Conservation (phyloP, 2,888 invertebrate genomes). For the Agrochola circellaris region DNA sequence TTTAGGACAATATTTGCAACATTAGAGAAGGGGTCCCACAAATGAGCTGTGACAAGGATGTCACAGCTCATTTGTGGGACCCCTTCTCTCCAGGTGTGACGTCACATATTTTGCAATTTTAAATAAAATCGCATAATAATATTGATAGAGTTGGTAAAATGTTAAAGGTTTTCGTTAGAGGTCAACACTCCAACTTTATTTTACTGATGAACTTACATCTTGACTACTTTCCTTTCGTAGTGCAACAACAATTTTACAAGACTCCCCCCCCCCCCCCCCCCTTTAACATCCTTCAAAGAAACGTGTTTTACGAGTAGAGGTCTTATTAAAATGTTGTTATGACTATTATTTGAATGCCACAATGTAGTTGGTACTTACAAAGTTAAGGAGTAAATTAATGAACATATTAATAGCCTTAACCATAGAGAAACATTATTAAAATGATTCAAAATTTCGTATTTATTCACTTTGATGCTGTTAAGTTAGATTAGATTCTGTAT, state of each 20-base stretch:
- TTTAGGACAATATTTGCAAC: too few species aligned
- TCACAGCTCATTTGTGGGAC: constrained; percentile 12
- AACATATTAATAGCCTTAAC: constrained; percentile 13
- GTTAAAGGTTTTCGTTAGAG: too few species aligned
- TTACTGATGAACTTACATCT: constrained; percentile 42
- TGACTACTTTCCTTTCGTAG: constrained; percentile 14
- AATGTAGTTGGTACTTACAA: constrained; percentile 37
- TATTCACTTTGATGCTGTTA: constrained; percentile 13
- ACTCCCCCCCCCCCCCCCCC: background rate
- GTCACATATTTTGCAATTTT: too few species aligned
- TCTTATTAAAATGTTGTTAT: constrained; percentile 53
- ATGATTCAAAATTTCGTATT: constrained; percentile 10
- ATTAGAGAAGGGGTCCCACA: too few species aligned
- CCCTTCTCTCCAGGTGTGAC: too few species aligned
- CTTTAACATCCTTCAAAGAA: background rate
- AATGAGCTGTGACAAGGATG: too few species aligned
- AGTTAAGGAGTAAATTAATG: constrained; percentile 32
- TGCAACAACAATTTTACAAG: constrained; percentile 17
- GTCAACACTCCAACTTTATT: constrained; percentile 45
- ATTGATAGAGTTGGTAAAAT: too few species aligned
- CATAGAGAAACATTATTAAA: constrained; percentile 2
- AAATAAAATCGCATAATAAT: too few species aligned
- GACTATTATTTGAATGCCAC: constrained; percentile 62
- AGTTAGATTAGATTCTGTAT: background rate
- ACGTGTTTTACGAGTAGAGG: constrained; percentile 41